A percentile compares a stretch with the other conserved stretches of the same genome.
phyloP scores from a whole-genome alignment of 1,140 invertebrate species.

The Pogonomyrmex barbatus region DNA sequence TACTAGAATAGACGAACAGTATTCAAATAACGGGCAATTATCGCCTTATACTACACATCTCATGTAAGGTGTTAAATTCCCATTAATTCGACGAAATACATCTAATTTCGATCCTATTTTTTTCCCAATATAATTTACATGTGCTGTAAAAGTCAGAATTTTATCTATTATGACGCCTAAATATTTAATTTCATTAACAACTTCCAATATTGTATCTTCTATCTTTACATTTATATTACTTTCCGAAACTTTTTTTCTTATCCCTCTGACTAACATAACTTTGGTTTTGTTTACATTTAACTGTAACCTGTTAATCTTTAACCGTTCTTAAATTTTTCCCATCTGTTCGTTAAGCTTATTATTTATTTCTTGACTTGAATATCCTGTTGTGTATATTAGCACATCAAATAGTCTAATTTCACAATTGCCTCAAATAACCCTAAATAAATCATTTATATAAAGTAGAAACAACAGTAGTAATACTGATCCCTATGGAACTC shows the following conservation, averaged over 20 bases:
- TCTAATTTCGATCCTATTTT: background rate
- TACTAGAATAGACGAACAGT: background rate
- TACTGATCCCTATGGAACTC: too few species aligned
- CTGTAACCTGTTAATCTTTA: background rate
- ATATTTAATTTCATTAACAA: constrained; percentile 15
- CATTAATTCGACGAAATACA: background rate
- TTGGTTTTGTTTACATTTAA: background rate
- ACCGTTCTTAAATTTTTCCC: too few species aligned
- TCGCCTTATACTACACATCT: background rate
- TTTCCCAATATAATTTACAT: background rate
- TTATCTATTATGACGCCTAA: background rate
- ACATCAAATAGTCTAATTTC: too few species aligned
- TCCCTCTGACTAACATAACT: background rate
- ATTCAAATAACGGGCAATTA: background rate
- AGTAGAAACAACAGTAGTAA: too few species aligned
- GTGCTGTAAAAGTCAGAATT: background rate
- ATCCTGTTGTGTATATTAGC: too few species aligned
- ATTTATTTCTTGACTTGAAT: too few species aligned
- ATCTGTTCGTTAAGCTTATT: too few species aligned
- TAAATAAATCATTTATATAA: too few species aligned
- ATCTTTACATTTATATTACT: too few species aligned
- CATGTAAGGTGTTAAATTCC: background rate
- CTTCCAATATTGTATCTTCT: background rate
- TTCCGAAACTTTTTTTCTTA: background rate
- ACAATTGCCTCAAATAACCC: too few species aligned